Base-by-base conservation (phyloP, 2,113 vertebrate species). In the Nanorana parkeri region DNA sequence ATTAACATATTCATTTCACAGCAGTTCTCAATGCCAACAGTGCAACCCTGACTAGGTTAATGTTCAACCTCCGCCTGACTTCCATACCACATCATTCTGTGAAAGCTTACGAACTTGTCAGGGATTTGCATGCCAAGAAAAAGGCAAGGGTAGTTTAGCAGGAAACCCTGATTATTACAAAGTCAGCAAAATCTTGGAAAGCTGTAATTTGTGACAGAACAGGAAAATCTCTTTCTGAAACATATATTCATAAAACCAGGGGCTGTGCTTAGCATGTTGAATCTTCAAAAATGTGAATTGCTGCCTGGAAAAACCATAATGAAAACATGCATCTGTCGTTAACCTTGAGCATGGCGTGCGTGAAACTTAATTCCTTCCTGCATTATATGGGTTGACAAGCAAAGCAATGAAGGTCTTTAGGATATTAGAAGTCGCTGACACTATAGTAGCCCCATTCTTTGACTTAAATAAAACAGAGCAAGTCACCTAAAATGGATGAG, bases 161-260 rank as follows among this genome's bases (percentile, higher is more conserved):
- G 77, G 77, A 81, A 81, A 64, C 47, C 23, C 41, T 64, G 19
- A 81, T 73, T 56, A 81, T 72, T 20, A 52, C 68, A 51, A 81
- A 81, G 17, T 81, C 79, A 81, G 68, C 79, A 81, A 73, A 72
- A 73, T 21, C 15, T 24, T 54, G 68, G 60, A 52, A 51, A 81
- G 36, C 78, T 81, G 68, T 73, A 56, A 54, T 47, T 21, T 72
- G 54, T 78, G 76, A 67, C 58, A 72, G 7, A 24, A 73, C 17
- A 4, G 47, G 60, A 47, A 41, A 81, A 73, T 26, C 32, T 52
- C 23, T 52, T 47, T 51, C 55, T 23, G 52, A 23, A 75, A 60
- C 41, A 60, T 75, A 41, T 36, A 60, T 41, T 21, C 32, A 60
- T 58, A 58, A 74, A 74, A 36, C 4, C n/a, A 28, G 4, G 24